phyloP scores from a whole-genome alignment of 1,140 invertebrate genomes.

The Leptoteleia sp. region DNA sequence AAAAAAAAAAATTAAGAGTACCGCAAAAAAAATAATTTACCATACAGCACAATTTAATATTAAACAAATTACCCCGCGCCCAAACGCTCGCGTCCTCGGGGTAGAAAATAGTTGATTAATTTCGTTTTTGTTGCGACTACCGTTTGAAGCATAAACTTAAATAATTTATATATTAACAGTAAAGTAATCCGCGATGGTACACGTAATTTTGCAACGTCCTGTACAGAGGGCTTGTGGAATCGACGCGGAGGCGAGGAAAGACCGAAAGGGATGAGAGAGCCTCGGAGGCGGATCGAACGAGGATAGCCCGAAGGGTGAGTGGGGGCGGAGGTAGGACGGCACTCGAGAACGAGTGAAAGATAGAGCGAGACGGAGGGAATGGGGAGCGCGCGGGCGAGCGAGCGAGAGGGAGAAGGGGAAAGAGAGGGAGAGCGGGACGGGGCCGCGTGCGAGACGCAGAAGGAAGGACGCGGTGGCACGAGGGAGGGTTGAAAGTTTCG shows the following conservation, averaged over 20 bases:
- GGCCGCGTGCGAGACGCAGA: constrained; percentile 15
- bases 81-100: too few relatives aligned
- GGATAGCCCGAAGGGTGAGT: constrained; percentile 47
- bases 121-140: not conserved
- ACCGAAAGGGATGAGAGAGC: constrained; percentile 69
- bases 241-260: constrained; percentile 67
- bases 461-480: constrained; percentile 39
- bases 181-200: constrained; percentile 53
- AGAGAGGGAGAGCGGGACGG: constrained; percentile 10
- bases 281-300: constrained; percentile 62
- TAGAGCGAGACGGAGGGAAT: too few relatives aligned
- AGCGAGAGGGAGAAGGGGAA: too few relatives aligned
- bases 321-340: constrained; percentile 59
- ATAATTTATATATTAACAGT: constrained; percentile 39
- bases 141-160: constrained; percentile 9
- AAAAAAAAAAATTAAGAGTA: too few relatives aligned
- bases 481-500: constrained; percentile 75
- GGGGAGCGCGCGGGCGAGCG: too few relatives aligned
- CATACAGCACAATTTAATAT: too few relatives aligned
- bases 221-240: constrained; percentile 61
- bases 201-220: constrained; percentile 62
- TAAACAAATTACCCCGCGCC: too few relatives aligned
- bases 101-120: not conserved
- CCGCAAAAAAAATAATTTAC: too few relatives aligned
- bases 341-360: constrained; percentile 60